Evolutionary conservation across 1,140 invertebrate species (phyloP).

Genomic region (Lethrus apterus): DNA sequence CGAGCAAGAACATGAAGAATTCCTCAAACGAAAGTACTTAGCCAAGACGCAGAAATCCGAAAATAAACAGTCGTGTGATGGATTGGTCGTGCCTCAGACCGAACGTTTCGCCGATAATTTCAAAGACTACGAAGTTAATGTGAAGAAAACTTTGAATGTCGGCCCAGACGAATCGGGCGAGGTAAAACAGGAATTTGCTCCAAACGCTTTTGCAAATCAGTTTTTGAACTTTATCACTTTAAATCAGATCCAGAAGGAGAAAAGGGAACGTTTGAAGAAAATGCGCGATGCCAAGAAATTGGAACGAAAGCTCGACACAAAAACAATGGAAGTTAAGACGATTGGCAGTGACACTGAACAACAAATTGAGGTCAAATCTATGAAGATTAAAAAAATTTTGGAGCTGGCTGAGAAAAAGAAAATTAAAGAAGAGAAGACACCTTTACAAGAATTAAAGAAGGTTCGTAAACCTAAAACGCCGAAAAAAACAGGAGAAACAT

Average conservation of each 20-base stretch:
- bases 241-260: not conserved
- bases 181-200: not conserved
- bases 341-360: not conserved
- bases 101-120: conserved; percentile 5
- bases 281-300: not conserved
- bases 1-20: conserved; percentile 30
- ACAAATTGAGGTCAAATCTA: conserved; percentile 1
- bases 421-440: no score
- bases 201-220: conserved; percentile 4
- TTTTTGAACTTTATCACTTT: conserved; percentile 7
- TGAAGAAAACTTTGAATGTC: conserved; percentile 10
- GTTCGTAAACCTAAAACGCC: conserved; percentile 10
- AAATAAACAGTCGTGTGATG: not conserved
- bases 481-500: no score
- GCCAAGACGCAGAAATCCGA: not conserved
- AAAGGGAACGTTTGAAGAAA: no score
- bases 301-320: not conserved
- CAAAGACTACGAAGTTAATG: conserved; percentile 7
- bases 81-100: conserved; percentile 6
- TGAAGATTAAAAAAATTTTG: conserved; percentile 5
- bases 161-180: not conserved
- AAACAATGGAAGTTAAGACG: not conserved
- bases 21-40: conserved; percentile 6
- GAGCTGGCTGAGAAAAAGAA: no score
- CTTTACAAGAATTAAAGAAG: conserved; percentile 1